Evolutionary conservation across 1,140 invertebrate genomes (phyloP), one percentile per base, ranked within the genome.

Genomic region (Leptinotarsa defecta): DNA sequence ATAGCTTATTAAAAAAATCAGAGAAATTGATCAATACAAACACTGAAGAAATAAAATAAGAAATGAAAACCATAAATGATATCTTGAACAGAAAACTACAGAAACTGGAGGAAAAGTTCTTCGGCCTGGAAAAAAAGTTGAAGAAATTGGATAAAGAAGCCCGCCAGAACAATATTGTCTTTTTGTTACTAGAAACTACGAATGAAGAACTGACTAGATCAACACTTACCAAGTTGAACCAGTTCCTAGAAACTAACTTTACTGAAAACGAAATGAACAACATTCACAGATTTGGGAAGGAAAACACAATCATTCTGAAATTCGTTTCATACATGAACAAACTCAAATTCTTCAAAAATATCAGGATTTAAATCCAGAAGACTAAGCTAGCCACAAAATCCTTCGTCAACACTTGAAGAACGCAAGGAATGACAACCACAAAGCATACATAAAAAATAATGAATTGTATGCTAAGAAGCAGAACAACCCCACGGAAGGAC

Each of bases 151-250:
- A 65, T n/a, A 65, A 20, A 19, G 1, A 65, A 65, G 20, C 63
- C 19, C 63, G 4, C 19, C 8, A 20, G 20, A 65, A 65, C 20
- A 65, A 24, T 65, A 65, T 65, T 20, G 1, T 65, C 8, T 24
- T 65, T n/a, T 65, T 65, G 15, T 1, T 1, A 65, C 11, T 24
- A 13, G 15, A 15, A 27, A 65, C 1, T 22, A 65, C 63, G 13
- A 65, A 65, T 13, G 63, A 1, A 24, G 20, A 65, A n/a, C 1
- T 24, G 11, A 13, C 13, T 13, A 0, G 5, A 0, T 65, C 63
- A n/a, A 65, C 63, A 65, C 63, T 20, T 65, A 65, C 52, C 52
- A 57, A 57, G 20, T 20, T 65, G 63, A 65, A 65, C 8, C 63
- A 65, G 1, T 1, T 65, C 24, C 63, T 24, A 5, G 8, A 20